Evolutionary conservation across 2,797 vertebrate genomes (phyloP), one percentile per base, ranked within the genome.

Genomic region (Aplochiton taeniatus): DNA sequence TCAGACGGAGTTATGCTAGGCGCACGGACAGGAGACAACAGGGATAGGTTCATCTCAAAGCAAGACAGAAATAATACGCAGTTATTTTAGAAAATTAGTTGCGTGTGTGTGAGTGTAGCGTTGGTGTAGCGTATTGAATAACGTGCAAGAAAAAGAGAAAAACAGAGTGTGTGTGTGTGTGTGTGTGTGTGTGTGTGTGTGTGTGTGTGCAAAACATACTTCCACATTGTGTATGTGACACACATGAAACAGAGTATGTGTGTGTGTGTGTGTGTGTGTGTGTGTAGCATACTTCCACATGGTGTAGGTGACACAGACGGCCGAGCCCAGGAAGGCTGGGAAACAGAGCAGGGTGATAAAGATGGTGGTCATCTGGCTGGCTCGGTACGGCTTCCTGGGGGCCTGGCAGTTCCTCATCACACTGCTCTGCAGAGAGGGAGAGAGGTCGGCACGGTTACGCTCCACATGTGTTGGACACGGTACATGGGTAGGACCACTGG

Each of bases 321-420:
- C 91, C 0, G 94, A 89, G 0, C 95, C 94, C 55, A 98, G 85
- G 88, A 98, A 98, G 19, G 92, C 94, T 0, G 97, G 97, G 85
- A 96, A 96, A 81, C 94, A 98, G 58, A 98, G 93, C 47, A 99
- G 91, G 0, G 94, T 93, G 85, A 96, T 90, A 88, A 99, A 99
- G 80, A 95, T 19, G 0, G 94, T 97, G 76, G 86, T 95, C 96
- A 99, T 99, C 77, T 87, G 95, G 11, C 92, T 95, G 0, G 95
- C 96, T 62, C 92, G 88, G 94, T 96, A 99, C 0, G 93, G 94
- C 73, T 91, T 93, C 64, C 94, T 90, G 10, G 97, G 95, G 0
- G 92, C 90, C 85, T 94, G 96, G 77, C 96, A 99, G 92, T 98
- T 99, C 83, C 80, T 90, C 96, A 96, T 92, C 81, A 99, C 87